Evolutionary conservation across 2,888 invertebrate species (phyloP).

Genomic region (Glyphotaelius pellucidus): DNA sequence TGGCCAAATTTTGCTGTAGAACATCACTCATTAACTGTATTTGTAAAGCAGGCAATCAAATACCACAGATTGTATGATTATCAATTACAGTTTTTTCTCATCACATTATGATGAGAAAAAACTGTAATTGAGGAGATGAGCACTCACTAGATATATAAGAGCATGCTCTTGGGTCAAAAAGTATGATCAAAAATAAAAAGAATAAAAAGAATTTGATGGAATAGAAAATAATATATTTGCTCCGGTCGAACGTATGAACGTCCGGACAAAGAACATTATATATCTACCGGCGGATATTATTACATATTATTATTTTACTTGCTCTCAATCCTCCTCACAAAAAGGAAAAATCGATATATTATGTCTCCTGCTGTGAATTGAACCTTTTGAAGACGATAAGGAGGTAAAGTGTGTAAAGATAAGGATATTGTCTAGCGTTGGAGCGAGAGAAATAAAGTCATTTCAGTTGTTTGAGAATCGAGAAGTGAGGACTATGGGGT

Average conservation of each 20-base stretch:
- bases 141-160: no score
- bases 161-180: neutral
- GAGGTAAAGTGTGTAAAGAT: neutral
- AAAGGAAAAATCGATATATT: neutral
- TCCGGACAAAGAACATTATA: neutral
- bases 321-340: neutral
- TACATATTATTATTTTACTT: neutral
- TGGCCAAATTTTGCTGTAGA: no score
- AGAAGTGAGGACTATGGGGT: neutral
- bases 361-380: neutral
- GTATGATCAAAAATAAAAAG: neutral
- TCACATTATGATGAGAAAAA: no score
- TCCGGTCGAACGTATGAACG: neutral
- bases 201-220: neutral
- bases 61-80: no score
- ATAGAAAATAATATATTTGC: neutral
- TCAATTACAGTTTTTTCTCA: no score
- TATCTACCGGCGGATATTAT: neutral
- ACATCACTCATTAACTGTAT: no score
- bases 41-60: no score
- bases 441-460: neutral
- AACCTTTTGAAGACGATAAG: neutral
- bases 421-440: neutral
- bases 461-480: neutral
- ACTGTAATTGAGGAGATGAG: no score